Evolutionary conservation across 2,113 vertebrate genomes (phyloP).

Genomic region (Cinclus cinclus): DNA sequence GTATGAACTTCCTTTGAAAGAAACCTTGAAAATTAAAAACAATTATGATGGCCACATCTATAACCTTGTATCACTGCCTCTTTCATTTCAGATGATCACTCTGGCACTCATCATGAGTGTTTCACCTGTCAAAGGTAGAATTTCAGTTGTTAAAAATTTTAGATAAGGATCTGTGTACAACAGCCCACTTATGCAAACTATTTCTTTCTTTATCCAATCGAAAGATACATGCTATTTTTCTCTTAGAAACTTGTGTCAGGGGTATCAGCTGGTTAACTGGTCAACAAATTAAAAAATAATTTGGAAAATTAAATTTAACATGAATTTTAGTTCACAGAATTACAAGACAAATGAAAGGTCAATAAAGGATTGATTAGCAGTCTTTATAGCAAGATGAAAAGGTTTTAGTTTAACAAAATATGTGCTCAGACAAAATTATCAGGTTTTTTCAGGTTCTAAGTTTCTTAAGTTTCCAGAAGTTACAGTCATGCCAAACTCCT

Average conservation of each 20-base stretch:
- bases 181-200: neutral
- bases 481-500: neutral
- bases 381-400: neutral
- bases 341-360: neutral
- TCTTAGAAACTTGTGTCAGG: neutral
- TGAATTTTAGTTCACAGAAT: neutral
- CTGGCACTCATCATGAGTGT: neutral
- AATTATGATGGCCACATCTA: neutral
- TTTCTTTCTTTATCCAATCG: neutral
- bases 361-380: neutral
- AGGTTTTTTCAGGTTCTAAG: rapidly evolving
- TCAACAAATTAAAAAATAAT: neutral
- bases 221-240: neutral
- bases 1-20: neutral
- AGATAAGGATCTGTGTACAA: neutral
- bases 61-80: neutral
- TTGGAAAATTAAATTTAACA: neutral
- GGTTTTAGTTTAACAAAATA: neutral
- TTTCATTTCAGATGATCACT: neutral
- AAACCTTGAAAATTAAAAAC: neutral
- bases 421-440: neutral
- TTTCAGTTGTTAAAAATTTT: neutral
- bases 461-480: neutral
- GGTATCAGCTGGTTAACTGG: neutral
- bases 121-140: neutral